Conservation (phyloP, 2,113 vertebrate species). For the Rhinogobius similis region DNA sequence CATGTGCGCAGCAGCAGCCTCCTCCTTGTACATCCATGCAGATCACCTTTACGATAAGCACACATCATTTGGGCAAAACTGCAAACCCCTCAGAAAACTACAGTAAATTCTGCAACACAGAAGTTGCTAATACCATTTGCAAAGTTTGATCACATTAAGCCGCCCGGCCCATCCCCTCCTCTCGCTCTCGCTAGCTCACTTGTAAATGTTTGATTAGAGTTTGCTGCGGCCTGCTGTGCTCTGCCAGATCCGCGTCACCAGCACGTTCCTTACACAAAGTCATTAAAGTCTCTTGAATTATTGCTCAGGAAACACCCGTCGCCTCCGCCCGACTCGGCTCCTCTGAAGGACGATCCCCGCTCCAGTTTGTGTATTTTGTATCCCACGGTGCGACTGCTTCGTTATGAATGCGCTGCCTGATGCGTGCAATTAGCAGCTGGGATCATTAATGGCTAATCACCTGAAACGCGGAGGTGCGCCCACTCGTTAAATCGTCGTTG, state of each 20-base stretch:
- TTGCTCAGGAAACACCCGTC: conserved; percentile 34
- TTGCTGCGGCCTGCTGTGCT: neutral
- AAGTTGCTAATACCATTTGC: neutral
- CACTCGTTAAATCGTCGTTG: conserved; percentile 55
- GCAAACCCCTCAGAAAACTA: neutral
- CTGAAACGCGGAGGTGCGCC: conserved; percentile 36
- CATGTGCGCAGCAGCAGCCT: too few relatives aligned
- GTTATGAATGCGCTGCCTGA: conserved; percentile 26
- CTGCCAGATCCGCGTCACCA: conserved; percentile 32
- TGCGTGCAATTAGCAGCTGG: conserved; percentile 33
- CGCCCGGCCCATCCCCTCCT: neutral
- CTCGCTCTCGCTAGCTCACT: neutral
- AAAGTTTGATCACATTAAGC: neutral
- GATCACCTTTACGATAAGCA: too few relatives aligned
- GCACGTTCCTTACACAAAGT: conserved; percentile 55
- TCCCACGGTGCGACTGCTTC: conserved; percentile 6
- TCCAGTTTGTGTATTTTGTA: neutral
- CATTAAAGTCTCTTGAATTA: conserved; percentile 67
- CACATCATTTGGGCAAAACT: neutral
- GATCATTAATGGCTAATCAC: conserved; percentile 66
- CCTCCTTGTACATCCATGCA: too few relatives aligned
- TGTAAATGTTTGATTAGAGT: conserved; percentile 12
- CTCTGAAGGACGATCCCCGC: conserved; percentile 46
- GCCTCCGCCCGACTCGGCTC: conserved; percentile 40
- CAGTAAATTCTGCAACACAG: too few relatives aligned